phyloP scores from a whole-genome alignment of 1,140 invertebrate species.

The Neuroterus valhalla region DNA sequence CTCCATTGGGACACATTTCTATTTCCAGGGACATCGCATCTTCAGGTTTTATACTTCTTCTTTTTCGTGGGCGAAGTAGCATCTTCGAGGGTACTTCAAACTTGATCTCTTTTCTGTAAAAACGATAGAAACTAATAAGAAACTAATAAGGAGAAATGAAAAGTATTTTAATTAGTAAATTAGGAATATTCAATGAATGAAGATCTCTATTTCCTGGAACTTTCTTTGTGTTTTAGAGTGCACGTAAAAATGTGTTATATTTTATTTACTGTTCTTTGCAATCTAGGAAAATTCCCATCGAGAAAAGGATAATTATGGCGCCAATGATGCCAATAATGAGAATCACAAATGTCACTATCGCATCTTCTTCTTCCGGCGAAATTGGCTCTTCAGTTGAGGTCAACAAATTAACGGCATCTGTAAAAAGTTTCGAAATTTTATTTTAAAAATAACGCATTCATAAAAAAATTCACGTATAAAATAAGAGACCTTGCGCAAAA shows the following conservation, averaged over 20 bases:
- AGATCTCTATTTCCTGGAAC: not conserved
- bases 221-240: not conserved
- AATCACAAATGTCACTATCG: constrained; percentile 74
- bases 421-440: not conserved
- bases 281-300: constrained; percentile 78
- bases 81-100: no score
- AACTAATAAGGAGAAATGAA: no score
- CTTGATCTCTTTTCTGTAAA: constrained; percentile 50
- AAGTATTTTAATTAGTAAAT: no score
- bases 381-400: constrained; percentile 55
- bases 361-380: constrained; percentile 62
- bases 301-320: constrained; percentile 76
- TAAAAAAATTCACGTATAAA: no score
- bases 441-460: not conserved
- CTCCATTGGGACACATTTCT: constrained; percentile 61
- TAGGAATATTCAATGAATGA: not conserved
- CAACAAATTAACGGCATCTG: constrained; percentile 1
- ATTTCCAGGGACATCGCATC: constrained; percentile 57
- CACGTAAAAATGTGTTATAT: constrained; percentile 15
- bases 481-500: no score
- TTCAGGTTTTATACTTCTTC: constrained; percentile 40
- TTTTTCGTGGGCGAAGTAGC: constrained; percentile 46
- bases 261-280: constrained; percentile 76
- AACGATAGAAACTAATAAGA: no score
- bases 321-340: constrained; percentile 75